Percentiles rank a stretch among this genome's conserved stretches.
Conservation (phyloP, 2,888 invertebrate genomes). For the Melolontha melolontha region DNA sequence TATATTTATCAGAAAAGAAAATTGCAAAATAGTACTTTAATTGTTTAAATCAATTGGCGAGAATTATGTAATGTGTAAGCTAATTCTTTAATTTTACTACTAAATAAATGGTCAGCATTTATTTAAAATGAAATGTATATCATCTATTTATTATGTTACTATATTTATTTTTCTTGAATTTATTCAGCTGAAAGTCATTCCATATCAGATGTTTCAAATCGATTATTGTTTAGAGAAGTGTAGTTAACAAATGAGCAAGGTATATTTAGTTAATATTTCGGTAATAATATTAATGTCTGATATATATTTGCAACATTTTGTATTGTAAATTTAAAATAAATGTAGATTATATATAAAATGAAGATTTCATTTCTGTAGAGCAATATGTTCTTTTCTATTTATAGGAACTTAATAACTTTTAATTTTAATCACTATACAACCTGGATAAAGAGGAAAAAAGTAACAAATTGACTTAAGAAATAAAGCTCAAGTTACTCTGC, state of each 20-base stretch:
- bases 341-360: slow-evolving; percentile 45
- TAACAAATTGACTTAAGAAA: too few relatives aligned
- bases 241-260: slow-evolving; percentile 5
- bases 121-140: slow-evolving; percentile 5
- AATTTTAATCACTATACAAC: too few relatives aligned
- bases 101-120: background rate
- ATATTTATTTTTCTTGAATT: slow-evolving; percentile 23
- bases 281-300: slow-evolving; percentile 22
- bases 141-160: slow-evolving; percentile 13
- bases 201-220: slow-evolving; percentile 16
- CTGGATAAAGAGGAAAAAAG: too few relatives aligned
- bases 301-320: slow-evolving; percentile 46
- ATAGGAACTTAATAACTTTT: too few relatives aligned
- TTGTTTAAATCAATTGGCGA: background rate
- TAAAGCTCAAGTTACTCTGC: too few relatives aligned
- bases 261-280: slow-evolving; percentile 26
- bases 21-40: slow-evolving; percentile 21
- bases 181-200: slow-evolving; percentile 18
- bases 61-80: slow-evolving; percentile 16
- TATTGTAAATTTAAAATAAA: slow-evolving; percentile 51
- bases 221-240: slow-evolving; percentile 2
- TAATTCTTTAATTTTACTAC: slow-evolving; percentile 9
- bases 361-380: slow-evolving; percentile 1
- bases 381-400: background rate
- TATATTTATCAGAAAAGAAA: slow-evolving; percentile 40